phyloP scores from a whole-genome alignment of 92 coral and sea anemone genomes.

The Palythoa caribaeorum region DNA sequence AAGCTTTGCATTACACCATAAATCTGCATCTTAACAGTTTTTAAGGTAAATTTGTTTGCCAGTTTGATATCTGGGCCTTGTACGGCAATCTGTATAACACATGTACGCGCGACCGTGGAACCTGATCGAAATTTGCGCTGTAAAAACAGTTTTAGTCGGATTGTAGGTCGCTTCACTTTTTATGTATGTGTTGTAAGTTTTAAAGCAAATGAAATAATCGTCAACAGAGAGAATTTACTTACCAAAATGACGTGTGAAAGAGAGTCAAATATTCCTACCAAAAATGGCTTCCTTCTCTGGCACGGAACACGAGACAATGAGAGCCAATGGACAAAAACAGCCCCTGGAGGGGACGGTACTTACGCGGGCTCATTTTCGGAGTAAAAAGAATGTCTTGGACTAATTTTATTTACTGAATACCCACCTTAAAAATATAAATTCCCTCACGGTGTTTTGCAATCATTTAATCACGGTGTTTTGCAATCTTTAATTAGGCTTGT shows the following conservation, averaged over 20 bases:
- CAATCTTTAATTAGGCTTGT: slow-evolving; percentile 13
- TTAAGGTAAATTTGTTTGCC: slow-evolving; percentile 50
- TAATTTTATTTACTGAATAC: slow-evolving; percentile 7
- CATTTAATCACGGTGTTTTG: slow-evolving; percentile 14
- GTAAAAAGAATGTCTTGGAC: slow-evolving; percentile 14
- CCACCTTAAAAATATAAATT: slow-evolving; percentile 11
- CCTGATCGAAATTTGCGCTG: slow-evolving; percentile 16
- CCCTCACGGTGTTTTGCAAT: slow-evolving; percentile 13
- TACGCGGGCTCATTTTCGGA: slow-evolving; percentile 16
- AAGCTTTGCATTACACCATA: slow-evolving; percentile 56
- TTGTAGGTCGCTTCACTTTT: slow-evolving; percentile 14
- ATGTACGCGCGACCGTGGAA: slow-evolving; percentile 17
- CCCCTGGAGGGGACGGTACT: slow-evolving; percentile 16
- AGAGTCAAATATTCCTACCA: slow-evolving; percentile 14
- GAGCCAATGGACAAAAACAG: slow-evolving; percentile 15
- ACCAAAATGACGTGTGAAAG: slow-evolving; percentile 12
- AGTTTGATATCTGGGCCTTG: slow-evolving; percentile 59
- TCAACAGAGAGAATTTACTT: slow-evolving; percentile 13
- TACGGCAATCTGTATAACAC: slow-evolving; percentile 14
- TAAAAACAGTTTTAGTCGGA: slow-evolving; percentile 9
- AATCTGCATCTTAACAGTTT: slow-evolving; percentile 52
- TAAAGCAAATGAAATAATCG: slow-evolving; percentile 12
- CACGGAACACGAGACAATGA: slow-evolving; percentile 16
- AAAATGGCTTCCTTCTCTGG: slow-evolving; percentile 9
- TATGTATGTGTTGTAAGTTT: slow-evolving; percentile 12